Evolutionary conservation across 2,113 vertebrate genomes (phyloP), one percentile per base, ranked within the genome.

Genomic region (Apeltes quadracus): DNA sequence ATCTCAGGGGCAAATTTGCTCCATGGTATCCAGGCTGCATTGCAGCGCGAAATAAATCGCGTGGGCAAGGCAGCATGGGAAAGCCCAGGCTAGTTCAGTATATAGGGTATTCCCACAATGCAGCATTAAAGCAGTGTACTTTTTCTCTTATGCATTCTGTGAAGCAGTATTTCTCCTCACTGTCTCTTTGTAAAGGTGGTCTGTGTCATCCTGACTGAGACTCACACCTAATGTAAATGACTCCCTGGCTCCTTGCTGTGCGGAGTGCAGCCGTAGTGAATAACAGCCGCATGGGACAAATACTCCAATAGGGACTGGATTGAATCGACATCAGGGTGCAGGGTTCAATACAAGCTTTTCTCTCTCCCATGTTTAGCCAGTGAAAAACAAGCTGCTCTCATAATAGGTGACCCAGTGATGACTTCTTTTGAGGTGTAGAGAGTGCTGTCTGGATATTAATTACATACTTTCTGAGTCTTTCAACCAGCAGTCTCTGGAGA

Each of bases 401-500:
- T 34, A 73, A 10, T 27, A 29, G 76, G 50, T 73, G 25, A 84
- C 34, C 13, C 55, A 36, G 38, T 8, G 20, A 36, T 6, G 16
- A 67, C 48, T 63, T 72, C 57, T 64, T 46, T 62, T 18, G 10
- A 23, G 61, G 41, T 46, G 48, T 15, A 15, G 12, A 27, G 23
- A 73, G 63, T 55, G 66, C 48, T 13, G 62, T 56, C 61, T 53
- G 44, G 34, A 63, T 86, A 69, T 82, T 76, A 78, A 83, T 79
- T 81, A 78, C 68, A 76, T 38, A 78, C 82, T 51, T 51, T 75
- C 62, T 27, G 38, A 65, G 39, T 81, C 61, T 74, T 71, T 85
- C 72, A 82, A 79, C 38, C 55, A 7, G 29, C 44, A 15, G 39
- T 66, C 79, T 75, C 59, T 3, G 11, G 78, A 76, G 78, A 61